Percentiles rank a stretch among this genome's conserved stretches.
phyloP scores from a whole-genome alignment of 2,888 invertebrate genomes.

The Drosophila heteroneura region DNA sequence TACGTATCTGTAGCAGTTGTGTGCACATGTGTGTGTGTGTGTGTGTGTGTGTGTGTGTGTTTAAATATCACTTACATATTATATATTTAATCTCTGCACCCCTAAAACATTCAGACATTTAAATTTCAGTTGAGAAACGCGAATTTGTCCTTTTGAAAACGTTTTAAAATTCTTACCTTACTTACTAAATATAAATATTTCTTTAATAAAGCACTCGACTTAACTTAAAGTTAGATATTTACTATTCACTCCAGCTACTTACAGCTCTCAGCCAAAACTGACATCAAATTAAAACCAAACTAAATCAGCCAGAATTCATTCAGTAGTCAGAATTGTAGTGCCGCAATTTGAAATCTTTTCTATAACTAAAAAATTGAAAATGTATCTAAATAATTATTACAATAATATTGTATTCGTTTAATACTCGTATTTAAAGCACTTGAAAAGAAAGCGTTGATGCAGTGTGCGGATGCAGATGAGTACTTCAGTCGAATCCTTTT shows the following conservation, averaged over 20 bases:
- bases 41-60: neutral
- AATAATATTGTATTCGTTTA: neutral
- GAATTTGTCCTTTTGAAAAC: neutral
- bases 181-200: neutral
- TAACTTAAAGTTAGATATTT: neutral
- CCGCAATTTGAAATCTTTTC: neutral
- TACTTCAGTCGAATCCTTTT: slow-evolving; percentile 7
- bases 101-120: neutral
- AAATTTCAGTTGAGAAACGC: neutral
- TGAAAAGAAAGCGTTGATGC: neutral
- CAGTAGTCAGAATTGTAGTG: neutral
- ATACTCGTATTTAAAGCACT: neutral
- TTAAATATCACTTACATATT: slow-evolving; percentile 3
- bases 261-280: neutral
- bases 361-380: neutral
- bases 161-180: neutral
- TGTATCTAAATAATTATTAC: neutral
- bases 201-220: neutral
- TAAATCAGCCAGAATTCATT: neutral
- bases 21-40: neutral
- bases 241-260: neutral
- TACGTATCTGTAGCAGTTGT: slow-evolving; percentile 8
- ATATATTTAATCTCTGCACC: neutral
- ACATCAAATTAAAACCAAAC: neutral
- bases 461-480: slow-evolving; percentile 2